Percentiles rank a stretch among this genome's conserved stretches.
phyloP scores from a whole-genome alignment of 2,888 invertebrate species.

The Xestia rhomboidea region DNA sequence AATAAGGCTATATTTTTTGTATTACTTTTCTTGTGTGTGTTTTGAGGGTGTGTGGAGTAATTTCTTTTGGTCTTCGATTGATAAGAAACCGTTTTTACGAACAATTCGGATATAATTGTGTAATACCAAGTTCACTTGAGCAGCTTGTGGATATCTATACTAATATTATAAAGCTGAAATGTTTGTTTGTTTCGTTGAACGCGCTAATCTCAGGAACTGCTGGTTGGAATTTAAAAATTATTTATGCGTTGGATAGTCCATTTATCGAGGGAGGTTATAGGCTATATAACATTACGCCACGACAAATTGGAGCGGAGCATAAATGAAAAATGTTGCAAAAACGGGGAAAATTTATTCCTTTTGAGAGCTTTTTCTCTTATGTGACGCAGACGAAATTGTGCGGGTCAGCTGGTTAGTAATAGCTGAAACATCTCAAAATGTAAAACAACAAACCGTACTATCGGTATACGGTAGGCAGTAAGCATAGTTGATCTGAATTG shows the following conservation, averaged over 20 bases:
- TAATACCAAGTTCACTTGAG: neutral
- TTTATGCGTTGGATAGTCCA: no score
- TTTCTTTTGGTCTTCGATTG: neutral
- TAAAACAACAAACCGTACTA: neutral
- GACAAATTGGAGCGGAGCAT: no score
- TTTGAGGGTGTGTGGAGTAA: slow-evolving; percentile 34
- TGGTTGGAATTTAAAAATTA: no score
- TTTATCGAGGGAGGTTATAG: no score
- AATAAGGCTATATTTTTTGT: slow-evolving; percentile 46
- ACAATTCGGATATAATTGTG: neutral
- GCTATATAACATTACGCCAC: no score
- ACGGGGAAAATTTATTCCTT: no score
- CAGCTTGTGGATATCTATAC: neutral
- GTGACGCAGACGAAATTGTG: no score
- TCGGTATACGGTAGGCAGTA: neutral
- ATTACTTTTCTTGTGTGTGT: slow-evolving; percentile 6
- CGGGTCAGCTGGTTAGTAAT: neutral
- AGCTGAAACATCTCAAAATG: neutral
- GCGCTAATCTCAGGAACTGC: no score
- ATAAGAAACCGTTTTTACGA: neutral
- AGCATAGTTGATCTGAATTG: neutral
- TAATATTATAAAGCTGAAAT: no score
- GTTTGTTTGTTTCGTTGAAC: no score
- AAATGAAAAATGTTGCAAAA: no score
- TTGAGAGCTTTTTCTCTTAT: no score